These are phyloP conservation scores for Thamnaconus septentrionalis DNA, from an alignment of 2,113 vertebrate genomes.

Conservation along the genomic window DNA sequence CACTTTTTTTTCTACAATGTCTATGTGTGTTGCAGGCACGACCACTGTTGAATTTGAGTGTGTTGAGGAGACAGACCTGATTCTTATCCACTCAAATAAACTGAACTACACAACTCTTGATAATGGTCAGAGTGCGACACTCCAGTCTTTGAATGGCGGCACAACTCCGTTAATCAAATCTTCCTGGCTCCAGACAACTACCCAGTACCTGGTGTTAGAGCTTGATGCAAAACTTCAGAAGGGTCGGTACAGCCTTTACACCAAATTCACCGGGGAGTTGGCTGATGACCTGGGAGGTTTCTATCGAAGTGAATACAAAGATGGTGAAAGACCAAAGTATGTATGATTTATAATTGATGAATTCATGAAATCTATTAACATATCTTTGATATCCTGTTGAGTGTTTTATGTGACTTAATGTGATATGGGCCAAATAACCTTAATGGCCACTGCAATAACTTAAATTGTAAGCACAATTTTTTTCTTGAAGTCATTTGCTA, in stretches of 20 bases:
- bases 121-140: accelerated
- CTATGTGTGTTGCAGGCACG: constrained; percentile 32
- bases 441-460: too few species aligned
- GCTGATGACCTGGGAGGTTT: constrained; percentile 87
- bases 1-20: too few species aligned
- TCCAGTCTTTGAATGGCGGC: constrained; percentile 28
- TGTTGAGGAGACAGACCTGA: constrained; percentile 71
- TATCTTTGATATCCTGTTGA: too few species aligned
- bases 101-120: constrained; percentile 74
- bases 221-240: constrained; percentile 57
- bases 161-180: constrained; percentile 25
- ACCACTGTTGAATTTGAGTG: constrained; percentile 81
- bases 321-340: constrained; percentile 65
- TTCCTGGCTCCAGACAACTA: constrained; percentile 58
- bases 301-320: constrained; percentile 87
- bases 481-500: too few species aligned
- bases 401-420: too few species aligned
- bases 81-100: constrained; percentile 92
- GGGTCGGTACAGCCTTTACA: constrained; percentile 74
- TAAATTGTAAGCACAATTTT: too few species aligned
- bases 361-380: too few species aligned
- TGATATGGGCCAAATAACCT: neutral
- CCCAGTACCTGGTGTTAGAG: constrained; percentile 84
- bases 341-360: constrained; percentile 31
- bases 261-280: constrained; percentile 80